These are phyloP conservation scores for Macrosteles quadrilineatus DNA, from an alignment of 1,140 invertebrate species.

Conservation along the genomic window DNA sequence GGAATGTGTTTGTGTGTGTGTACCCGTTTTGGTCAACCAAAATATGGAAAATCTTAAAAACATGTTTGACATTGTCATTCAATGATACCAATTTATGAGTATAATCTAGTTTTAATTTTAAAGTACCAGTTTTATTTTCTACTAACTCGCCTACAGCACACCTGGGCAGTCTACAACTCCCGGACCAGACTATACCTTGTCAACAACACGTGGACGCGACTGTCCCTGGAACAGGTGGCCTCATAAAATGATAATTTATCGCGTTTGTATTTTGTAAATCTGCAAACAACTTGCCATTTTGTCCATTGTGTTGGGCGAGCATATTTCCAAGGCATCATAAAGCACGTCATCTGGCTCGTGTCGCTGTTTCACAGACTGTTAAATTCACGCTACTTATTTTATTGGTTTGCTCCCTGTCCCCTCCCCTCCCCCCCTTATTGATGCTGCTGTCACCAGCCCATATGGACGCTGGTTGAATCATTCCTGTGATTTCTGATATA, in stretches of 20 bases:
- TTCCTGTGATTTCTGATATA: too few species aligned
- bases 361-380: slow-evolving; percentile 12
- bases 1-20: too few species aligned
- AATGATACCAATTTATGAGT: too few species aligned
- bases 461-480: too few species aligned
- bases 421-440: neutral
- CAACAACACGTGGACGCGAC: slow-evolving; percentile 1
- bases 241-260: slow-evolving; percentile 32
- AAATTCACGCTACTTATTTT: slow-evolving; percentile 25
- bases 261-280: slow-evolving; percentile 32
- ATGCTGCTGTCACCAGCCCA: too few species aligned
- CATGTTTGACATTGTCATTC: too few species aligned
- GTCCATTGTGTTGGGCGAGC: slow-evolving; percentile 30
- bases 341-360: slow-evolving; percentile 8
- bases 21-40: too few species aligned
- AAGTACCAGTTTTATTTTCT: too few species aligned
- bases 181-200: slow-evolving; percentile 18
- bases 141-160: too few species aligned
- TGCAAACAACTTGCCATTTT: slow-evolving; percentile 32
- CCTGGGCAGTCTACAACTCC: too few species aligned
- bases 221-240: slow-evolving; percentile 27
- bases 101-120: too few species aligned
- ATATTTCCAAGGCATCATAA: slow-evolving; percentile 23
- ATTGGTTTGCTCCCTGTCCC: slow-evolving; percentile 23
- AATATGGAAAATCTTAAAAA: too few species aligned